Evolutionary conservation across 2,888 invertebrate species (phyloP).

Genomic region (Papilio elwesi): DNA sequence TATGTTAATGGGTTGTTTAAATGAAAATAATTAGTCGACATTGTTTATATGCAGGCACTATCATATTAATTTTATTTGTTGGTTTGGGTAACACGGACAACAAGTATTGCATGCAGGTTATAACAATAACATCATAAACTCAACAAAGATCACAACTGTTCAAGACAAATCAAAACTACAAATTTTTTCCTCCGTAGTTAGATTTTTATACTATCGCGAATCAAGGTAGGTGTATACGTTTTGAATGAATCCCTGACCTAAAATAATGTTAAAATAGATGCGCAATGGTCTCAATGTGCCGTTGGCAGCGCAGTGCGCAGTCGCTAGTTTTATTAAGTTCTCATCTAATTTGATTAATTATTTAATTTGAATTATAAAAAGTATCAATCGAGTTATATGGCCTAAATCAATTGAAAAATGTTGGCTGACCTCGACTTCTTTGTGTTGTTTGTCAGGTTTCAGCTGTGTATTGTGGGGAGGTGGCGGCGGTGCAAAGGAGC

Average conservation of each 20-base stretch:
- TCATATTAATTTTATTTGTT: slow-evolving; percentile 16
- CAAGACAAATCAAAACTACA: background rate
- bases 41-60: slow-evolving; percentile 10
- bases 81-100: slow-evolving; percentile 13
- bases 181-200: background rate
- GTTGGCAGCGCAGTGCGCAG: slow-evolving; percentile 66
- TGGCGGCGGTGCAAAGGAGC: slow-evolving; percentile 67
- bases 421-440: slow-evolving; percentile 81
- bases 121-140: slow-evolving; percentile 16
- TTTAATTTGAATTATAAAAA: slow-evolving; percentile 30
- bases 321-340: slow-evolving; percentile 54
- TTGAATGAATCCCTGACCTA: slow-evolving; percentile 74
- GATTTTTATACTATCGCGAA: slow-evolving; percentile 20
- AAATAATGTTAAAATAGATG: slow-evolving; percentile 78
- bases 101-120: slow-evolving; percentile 33
- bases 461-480: slow-evolving; percentile 60
- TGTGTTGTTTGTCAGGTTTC: slow-evolving; percentile 68
- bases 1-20: slow-evolving; percentile 32
- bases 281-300: slow-evolving; percentile 73
- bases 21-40: slow-evolving; percentile 31
- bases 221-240: slow-evolving; percentile 24
- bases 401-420: slow-evolving; percentile 39
- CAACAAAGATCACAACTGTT: background rate
- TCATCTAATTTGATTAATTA: slow-evolving; percentile 35
- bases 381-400: slow-evolving; percentile 18